phyloP scores from a whole-genome alignment of 2,888 invertebrate genomes.

The Argynnis bischoffii region DNA sequence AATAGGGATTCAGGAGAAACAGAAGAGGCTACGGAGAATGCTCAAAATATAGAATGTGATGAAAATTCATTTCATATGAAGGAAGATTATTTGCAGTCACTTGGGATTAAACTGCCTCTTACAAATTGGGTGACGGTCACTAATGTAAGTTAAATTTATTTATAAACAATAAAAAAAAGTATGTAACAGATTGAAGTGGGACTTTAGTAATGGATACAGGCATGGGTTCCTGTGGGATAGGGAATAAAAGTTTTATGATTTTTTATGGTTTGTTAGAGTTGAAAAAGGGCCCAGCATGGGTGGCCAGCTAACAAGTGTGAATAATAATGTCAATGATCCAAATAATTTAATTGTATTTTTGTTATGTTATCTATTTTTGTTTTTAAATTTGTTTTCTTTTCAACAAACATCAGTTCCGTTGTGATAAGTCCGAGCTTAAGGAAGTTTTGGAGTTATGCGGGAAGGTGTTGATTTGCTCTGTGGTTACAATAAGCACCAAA shows the following conservation, averaged over 20 bases:
- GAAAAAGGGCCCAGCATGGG: background rate
- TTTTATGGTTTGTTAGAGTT: background rate
- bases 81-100: constrained; percentile 28
- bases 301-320: no score
- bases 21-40: background rate
- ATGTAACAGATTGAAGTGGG: no score
- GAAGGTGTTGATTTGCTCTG: constrained; percentile 55
- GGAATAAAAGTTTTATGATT: background rate
- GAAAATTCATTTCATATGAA: constrained; percentile 29
- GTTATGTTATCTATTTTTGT: background rate
- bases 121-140: constrained; percentile 61
- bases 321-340: no score
- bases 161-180: no score
- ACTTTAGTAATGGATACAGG: no score
- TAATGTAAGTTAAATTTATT: constrained; percentile 55
- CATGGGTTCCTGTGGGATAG: background rate
- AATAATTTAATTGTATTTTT: no score
- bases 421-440: constrained; percentile 60
- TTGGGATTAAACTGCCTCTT: constrained; percentile 62
- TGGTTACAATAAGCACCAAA: constrained; percentile 39
- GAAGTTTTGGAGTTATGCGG: constrained; percentile 67
- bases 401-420: constrained; percentile 57
- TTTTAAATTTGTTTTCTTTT: constrained; percentile 15
- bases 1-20: constrained; percentile 6
- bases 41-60: background rate